A percentile compares a stretch with the other conserved stretches of the same genome.
These are phyloP conservation scores for Mactra quadrangularis DNA, from an alignment of 1,140 invertebrate genomes.

Conservation along the genomic window DNA sequence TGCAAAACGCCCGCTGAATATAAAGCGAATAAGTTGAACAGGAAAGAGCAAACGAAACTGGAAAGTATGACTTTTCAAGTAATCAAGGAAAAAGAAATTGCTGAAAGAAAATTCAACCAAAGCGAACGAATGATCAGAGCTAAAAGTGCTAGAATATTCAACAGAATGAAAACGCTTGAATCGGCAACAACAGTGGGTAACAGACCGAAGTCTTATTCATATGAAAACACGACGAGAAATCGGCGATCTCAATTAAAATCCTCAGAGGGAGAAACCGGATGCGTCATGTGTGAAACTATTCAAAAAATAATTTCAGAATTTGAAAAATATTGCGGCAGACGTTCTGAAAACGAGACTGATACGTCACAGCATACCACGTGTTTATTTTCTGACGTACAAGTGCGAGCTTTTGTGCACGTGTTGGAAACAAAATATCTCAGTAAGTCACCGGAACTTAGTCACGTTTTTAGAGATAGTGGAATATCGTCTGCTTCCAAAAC, in stretches of 20 bases:
- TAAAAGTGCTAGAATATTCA: conserved; percentile 35
- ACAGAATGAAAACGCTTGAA: conserved; percentile 1
- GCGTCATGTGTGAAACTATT: conserved; percentile 38
- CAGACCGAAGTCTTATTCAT: background rate
- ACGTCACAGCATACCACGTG: conserved; percentile 18
- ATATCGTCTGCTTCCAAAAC: background rate
- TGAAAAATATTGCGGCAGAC: conserved; percentile 43
- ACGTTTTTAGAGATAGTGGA: conserved; percentile 17
- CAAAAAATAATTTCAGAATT: conserved; percentile 35
- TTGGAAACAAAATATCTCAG: conserved; percentile 41
- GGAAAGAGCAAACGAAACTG: conserved; percentile 47
- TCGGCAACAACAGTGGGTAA: background rate
- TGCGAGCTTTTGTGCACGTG: conserved; percentile 33
- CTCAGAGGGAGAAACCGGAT: background rate
- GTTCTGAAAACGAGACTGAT: background rate
- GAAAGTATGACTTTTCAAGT: conserved; percentile 19
- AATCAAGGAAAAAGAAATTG: conserved; percentile 48
- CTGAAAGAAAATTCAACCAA: conserved; percentile 16
- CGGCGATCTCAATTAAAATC: background rate
- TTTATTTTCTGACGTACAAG: conserved; percentile 52
- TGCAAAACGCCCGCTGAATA: conserved; percentile 54
- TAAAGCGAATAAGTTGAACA: conserved; percentile 56
- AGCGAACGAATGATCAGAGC: conserved; percentile 32
- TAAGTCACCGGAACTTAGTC: conserved; percentile 15
- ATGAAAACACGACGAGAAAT: conserved; percentile 7